phyloP scores from a whole-genome alignment of 92 coral and sea anemone species.

The Porites divaricata region DNA sequence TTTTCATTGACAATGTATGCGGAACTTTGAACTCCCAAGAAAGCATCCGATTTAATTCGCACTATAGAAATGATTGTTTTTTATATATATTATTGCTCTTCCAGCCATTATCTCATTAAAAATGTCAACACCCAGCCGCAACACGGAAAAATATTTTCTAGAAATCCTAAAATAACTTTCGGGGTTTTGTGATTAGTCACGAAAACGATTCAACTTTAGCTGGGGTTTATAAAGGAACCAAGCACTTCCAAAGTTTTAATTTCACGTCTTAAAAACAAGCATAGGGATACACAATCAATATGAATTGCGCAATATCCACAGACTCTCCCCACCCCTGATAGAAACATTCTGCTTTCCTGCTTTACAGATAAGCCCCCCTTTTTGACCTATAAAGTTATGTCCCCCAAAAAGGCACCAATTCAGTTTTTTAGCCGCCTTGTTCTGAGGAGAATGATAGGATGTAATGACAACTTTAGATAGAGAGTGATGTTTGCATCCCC shows the following conservation, averaged over 20 bases:
- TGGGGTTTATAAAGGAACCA: neutral
- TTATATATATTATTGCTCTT: constrained; percentile 16
- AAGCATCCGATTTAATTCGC: constrained; percentile 28
- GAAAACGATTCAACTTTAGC: constrained; percentile 1
- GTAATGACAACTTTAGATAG: no score
- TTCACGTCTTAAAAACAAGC: neutral
- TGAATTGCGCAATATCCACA: neutral
- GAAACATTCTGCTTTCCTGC: no score
- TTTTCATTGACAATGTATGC: constrained; percentile 35
- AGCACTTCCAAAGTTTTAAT: neutral
- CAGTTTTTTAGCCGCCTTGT: no score
- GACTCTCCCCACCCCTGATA: no score
- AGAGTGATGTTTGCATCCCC: no score
- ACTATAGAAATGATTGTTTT: constrained; percentile 43
- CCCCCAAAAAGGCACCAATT: no score
- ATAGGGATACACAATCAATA: neutral
- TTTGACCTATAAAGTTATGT: no score
- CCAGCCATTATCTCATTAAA: constrained; percentile 34
- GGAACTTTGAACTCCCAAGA: constrained; percentile 47
- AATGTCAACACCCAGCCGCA: constrained; percentile 33
- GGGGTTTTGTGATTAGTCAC: constrained; percentile 21
- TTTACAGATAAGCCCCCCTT: no score
- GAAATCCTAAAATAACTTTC: constrained; percentile 10
- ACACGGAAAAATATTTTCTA: constrained; percentile 29
- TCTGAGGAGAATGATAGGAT: no score